Conservation (phyloP, 2,888 invertebrate species). For the Andricus curvator region DNA sequence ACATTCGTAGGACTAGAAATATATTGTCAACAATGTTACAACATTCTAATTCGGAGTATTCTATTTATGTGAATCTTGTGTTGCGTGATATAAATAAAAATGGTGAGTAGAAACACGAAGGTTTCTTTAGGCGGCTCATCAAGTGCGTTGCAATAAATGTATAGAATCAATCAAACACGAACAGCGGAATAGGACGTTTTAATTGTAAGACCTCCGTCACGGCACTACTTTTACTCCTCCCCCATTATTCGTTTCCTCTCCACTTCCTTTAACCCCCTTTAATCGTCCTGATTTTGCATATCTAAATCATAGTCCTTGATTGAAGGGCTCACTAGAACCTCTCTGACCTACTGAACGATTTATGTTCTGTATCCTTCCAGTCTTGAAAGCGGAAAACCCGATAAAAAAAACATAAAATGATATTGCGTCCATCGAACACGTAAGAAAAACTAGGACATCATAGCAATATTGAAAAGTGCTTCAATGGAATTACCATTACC, state of each 20-base stretch:
- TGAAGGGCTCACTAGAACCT: slow-evolving; percentile 27
- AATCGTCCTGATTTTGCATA: slow-evolving; percentile 27
- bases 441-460: background rate
- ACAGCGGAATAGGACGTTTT: background rate
- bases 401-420: slow-evolving; percentile 18
- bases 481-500: no score
- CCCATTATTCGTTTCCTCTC: no score
- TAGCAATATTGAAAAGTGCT: background rate
- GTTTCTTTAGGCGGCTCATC: background rate
- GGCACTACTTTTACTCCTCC: background rate
- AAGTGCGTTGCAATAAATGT: background rate
- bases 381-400: slow-evolving; percentile 9
- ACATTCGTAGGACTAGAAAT: slow-evolving; percentile 17
- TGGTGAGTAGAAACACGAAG: background rate
- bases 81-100: slow-evolving; percentile 15
- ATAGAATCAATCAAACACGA: background rate
- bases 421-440: background rate
- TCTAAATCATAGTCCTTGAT: slow-evolving; percentile 25
- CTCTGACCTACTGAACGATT: slow-evolving; percentile 31
- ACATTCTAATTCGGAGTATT: background rate
- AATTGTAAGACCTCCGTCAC: background rate
- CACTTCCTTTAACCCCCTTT: slow-evolving; percentile 9
- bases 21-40: slow-evolving; percentile 12
- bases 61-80: slow-evolving; percentile 10
- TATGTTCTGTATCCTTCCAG: slow-evolving; percentile 17